A percentile compares a stretch with the other conserved stretches of the same genome.
Conservation (phyloP, 2,888 invertebrate species). For the Romanomermis culicivorax region DNA sequence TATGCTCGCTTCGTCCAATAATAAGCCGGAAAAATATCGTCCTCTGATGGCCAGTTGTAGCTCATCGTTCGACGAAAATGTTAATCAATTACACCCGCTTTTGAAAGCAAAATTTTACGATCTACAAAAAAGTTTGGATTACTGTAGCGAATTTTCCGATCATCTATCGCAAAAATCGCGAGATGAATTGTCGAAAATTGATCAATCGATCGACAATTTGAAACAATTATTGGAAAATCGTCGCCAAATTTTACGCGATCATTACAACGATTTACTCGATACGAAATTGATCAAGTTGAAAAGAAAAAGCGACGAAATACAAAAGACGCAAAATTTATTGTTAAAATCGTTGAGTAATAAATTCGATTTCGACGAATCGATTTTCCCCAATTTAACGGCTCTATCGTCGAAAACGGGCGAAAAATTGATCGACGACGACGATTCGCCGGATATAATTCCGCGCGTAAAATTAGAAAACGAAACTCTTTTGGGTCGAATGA, state of each 20-base stretch:
- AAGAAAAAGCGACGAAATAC: not conserved
- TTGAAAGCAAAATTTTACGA: not conserved
- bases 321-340: not conserved
- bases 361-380: not conserved
- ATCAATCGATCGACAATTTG: not conserved
- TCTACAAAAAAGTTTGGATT: not conserved
- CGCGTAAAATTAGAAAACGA: too few species aligned
- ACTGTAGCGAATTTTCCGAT: not conserved
- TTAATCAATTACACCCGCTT: not conserved
- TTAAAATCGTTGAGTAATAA: not conserved
- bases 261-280: not conserved
- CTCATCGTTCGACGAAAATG: too few species aligned
- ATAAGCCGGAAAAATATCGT: too few species aligned
- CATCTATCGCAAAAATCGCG: not conserved
- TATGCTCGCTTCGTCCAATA: too few species aligned
- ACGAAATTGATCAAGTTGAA: not conserved
- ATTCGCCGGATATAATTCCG: not conserved
- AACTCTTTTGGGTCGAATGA: too few species aligned
- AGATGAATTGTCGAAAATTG: not conserved
- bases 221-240: not conserved
- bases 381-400: not conserved
- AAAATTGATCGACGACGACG: not conserved
- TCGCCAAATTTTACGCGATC: not conserved
- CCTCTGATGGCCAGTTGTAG: too few species aligned
- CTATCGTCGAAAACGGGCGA: not conserved